phyloP scores from a whole-genome alignment of 1,140 invertebrate species.

The Ectropis grisescens region DNA sequence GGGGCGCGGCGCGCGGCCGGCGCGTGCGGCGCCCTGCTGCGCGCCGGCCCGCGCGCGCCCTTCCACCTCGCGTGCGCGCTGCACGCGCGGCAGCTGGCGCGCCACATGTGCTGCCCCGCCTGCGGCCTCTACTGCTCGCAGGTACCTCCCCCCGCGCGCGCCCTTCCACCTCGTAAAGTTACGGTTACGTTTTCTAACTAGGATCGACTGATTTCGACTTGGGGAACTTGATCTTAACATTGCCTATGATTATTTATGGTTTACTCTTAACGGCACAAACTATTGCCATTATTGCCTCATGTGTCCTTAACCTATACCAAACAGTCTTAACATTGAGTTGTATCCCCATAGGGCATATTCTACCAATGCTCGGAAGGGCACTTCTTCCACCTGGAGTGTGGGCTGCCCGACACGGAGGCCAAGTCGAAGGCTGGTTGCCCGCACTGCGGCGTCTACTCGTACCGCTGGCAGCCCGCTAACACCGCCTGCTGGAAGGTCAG shows the following conservation, averaged over 20 bases:
- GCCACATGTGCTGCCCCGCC: conserved; percentile 91
- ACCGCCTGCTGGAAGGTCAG: conserved; percentile 24
- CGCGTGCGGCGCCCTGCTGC: conserved; percentile 72
- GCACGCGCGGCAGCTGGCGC: conserved; percentile 81
- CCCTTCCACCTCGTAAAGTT: too few species aligned
- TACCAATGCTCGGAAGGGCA: conserved; percentile 79
- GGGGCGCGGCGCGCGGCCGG: conserved; percentile 71
- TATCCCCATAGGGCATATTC: conserved; percentile 78
- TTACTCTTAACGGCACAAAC: too few species aligned
- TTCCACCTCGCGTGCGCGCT: conserved; percentile 88
- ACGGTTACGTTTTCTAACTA: too few species aligned
- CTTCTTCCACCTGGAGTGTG: conserved; percentile 81
- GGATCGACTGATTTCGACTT: too few species aligned
- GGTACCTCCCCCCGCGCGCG: too few species aligned
- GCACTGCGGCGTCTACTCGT: conserved; percentile 79
- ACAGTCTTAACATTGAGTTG: too few species aligned
- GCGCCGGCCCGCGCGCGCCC: conserved; percentile 85
- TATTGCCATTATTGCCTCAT: too few species aligned
- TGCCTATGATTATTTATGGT: too few species aligned
- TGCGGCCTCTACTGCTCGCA: conserved; percentile 94
- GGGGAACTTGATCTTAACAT: too few species aligned
- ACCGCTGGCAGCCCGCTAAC: conserved; percentile 55
- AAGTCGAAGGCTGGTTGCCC: conserved; percentile 72
- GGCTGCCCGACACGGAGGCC: conserved; percentile 50
- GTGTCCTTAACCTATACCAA: too few species aligned